Percentiles rank a stretch among this genome's conserved stretches.
phyloP scores from a whole-genome alignment of 2,888 invertebrate genomes.

The Argyresthia goedartella region DNA sequence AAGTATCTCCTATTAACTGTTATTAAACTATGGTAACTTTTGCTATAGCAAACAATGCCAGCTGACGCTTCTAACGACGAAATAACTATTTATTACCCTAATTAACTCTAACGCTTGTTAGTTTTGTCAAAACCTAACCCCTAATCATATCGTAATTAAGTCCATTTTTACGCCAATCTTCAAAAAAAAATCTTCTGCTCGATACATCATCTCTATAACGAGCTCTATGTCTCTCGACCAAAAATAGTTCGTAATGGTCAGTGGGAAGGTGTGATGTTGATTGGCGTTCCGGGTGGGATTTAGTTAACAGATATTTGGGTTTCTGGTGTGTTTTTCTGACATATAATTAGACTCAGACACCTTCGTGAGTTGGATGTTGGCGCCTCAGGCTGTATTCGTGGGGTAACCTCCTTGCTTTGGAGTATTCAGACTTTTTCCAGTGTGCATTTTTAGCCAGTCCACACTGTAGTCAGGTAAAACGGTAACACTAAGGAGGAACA shows the following conservation, averaged over 20 bases:
- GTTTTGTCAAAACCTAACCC: constrained; percentile 54
- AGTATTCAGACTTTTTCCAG: no score
- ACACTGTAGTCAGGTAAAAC: no score
- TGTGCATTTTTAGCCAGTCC: no score
- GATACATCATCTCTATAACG: constrained; percentile 28
- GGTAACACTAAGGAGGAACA: no score
- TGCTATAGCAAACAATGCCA: constrained; percentile 20
- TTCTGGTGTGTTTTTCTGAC: constrained; percentile 46
- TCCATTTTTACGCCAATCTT: constrained; percentile 65
- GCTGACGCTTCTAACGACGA: constrained; percentile 53
- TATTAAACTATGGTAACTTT: constrained; percentile 3
- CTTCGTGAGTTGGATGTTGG: constrained; percentile 54
- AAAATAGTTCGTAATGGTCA: constrained; percentile 20
- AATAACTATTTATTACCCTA: constrained; percentile 63
- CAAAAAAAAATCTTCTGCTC: constrained; percentile 18
- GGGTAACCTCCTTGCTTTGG: constrained; percentile 8
- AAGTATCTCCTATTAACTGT: constrained; percentile 16
- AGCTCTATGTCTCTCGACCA: constrained; percentile 9
- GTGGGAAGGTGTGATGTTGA: constrained; percentile 17
- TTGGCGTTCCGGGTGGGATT: background rate
- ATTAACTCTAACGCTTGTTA: constrained; percentile 62
- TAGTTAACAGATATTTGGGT: constrained; percentile 31
- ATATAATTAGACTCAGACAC: constrained; percentile 67
- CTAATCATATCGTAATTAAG: constrained; percentile 66
- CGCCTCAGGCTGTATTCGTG: constrained; percentile 42